These are phyloP conservation scores for Ladona fulva DNA, from an alignment of 1,140 invertebrate species.

Conservation along the genomic window DNA sequence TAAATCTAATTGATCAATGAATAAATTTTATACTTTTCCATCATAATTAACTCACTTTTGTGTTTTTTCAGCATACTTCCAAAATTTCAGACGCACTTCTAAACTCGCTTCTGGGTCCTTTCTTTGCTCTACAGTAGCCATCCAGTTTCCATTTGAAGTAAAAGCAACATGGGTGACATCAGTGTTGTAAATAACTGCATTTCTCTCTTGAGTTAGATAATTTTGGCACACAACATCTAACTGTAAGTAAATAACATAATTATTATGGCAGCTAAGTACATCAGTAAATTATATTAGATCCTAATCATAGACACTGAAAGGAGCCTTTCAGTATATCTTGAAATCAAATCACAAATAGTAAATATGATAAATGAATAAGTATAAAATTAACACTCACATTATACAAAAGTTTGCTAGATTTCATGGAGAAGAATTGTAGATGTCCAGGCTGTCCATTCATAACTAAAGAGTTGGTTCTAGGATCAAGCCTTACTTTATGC, in stretches of 20 bases:
- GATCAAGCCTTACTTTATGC: slow-evolving; percentile 50
- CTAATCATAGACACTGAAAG: slow-evolving; percentile 13
- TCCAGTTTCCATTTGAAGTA: slow-evolving; percentile 58
- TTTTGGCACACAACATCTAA: slow-evolving; percentile 67
- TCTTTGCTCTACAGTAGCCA: slow-evolving; percentile 65
- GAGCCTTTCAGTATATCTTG: slow-evolving; percentile 13
- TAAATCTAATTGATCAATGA: too few species aligned
- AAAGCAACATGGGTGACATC: slow-evolving; percentile 59
- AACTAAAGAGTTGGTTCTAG: slow-evolving; percentile 53
- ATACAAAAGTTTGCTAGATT: slow-evolving; percentile 56
- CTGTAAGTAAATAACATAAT: slow-evolving; percentile 39
- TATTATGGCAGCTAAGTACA: not conserved
- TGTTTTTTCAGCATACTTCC: slow-evolving; percentile 51
- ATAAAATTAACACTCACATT: slow-evolving; percentile 57
- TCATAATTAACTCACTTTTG: slow-evolving; percentile 46
- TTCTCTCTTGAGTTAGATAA: slow-evolving; percentile 53
- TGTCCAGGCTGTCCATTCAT: slow-evolving; percentile 69
- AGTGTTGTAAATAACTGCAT: slow-evolving; percentile 50
- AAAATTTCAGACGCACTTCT: slow-evolving; percentile 71
- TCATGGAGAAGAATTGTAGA: slow-evolving; percentile 68
- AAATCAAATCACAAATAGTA: too few species aligned
- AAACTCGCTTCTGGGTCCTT: slow-evolving; percentile 43
- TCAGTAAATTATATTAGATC: not conserved
- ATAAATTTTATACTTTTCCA: too few species aligned
- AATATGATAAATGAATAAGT: too few species aligned